Base-by-base conservation (phyloP, 2,113 vertebrate species). In the Etheostoma spectabile region DNA sequence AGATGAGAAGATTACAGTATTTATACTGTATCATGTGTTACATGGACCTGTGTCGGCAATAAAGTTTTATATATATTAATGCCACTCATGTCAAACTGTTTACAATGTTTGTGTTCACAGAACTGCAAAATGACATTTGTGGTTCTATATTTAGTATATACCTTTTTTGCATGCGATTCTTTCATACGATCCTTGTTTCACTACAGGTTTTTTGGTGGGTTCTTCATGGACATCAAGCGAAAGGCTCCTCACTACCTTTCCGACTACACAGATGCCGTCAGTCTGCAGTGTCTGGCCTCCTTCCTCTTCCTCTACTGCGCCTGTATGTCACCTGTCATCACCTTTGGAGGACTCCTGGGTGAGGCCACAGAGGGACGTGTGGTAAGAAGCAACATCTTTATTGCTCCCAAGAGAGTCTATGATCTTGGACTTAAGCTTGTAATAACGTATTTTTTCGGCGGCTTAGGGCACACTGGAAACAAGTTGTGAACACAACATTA, bases 261-360 rank as follows among this genome's bases (percentile, higher is more conserved):
- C 60, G 98, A 99, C 95, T 99, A 96, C 96, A 96, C 96, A 8
- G 98, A 99, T 67, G 98, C 97, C 83, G 66, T 99, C 92, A 99
- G 97, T 83, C 94, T 99, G 86, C 98, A 99, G 92, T 99, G 98
- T 96, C 93, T 99, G 93, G 98, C 98, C 83, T 99, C 98, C n/a
- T 98, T 99, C 95, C 96, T 99, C 21, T 99, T 99, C 92, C 97
- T 99, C 82, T 99, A 99, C 95, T 99, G 98, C 92, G 98, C 98
- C 77, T 99, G 98, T 92, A 99, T 99, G 98, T 99, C 98, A 71
- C 98, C 98, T 46, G 98, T 99, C 89, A 99, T 99, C 95, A 99
- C 98, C 0, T 99, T 99, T 38, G 98, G 98, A 90, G 98, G 98
- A 78, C 96, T 99, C 45, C 95, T 99, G 88, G 98, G 98, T 90